phyloP scores from a whole-genome alignment of 2,797 vertebrate genomes.

The Enteromius viviparus region DNA sequence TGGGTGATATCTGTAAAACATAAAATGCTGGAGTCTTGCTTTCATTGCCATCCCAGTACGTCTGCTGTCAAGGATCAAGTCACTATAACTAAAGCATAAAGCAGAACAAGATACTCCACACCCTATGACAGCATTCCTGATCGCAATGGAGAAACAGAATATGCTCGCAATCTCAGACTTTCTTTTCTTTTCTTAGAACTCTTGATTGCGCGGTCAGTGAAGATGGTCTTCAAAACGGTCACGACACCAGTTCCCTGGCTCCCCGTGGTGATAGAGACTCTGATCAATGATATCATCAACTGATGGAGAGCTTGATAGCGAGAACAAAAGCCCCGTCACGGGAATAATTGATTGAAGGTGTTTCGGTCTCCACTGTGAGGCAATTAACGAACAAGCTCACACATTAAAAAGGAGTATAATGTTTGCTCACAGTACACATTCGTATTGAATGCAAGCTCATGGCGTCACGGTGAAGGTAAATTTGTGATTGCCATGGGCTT shows the following conservation, averaged over 20 bases:
- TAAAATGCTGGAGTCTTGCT: constrained; percentile 26
- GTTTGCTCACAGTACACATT: constrained; percentile 21
- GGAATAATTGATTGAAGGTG: constrained; percentile 26
- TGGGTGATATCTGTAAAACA: constrained; percentile 14
- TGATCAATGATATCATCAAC: constrained; percentile 52
- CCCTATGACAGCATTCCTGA: background rate
- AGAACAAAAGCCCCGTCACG: constrained; percentile 26
- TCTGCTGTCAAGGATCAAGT: constrained; percentile 35
- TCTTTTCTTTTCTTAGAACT: constrained; percentile 12
- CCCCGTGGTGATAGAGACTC: constrained; percentile 35
- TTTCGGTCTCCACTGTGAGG: constrained; percentile 16
- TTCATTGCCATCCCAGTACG: constrained; percentile 25
- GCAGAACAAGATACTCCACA: background rate
- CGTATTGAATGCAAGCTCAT: background rate
- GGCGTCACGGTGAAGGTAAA: background rate
- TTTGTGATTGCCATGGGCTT: constrained; percentile 17
- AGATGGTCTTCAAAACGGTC: constrained; percentile 51
- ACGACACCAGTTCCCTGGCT: constrained; percentile 36
- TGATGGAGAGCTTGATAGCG: constrained; percentile 49
- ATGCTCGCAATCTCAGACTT: background rate
- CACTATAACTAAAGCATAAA: background rate
- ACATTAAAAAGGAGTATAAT: background rate
- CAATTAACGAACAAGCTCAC: constrained; percentile 12
- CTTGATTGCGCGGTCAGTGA: constrained; percentile 39
- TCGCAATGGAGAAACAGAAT: background rate